Evolutionary conservation across 2,797 vertebrate species (phyloP).

Genomic region (Catamblyrhynchus diadema): DNA sequence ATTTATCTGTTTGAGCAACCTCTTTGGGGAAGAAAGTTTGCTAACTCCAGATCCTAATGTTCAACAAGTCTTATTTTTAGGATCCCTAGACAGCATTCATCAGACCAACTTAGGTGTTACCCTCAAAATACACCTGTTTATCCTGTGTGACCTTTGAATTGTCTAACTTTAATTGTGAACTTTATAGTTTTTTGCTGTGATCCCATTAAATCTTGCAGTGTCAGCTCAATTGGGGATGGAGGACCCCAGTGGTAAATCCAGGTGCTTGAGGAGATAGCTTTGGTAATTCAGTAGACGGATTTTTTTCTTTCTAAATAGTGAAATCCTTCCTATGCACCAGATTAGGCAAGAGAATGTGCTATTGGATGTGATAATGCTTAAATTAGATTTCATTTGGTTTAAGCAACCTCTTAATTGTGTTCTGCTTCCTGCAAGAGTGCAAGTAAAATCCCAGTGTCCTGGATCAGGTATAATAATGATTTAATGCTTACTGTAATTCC

Average conservation of each 20-base stretch:
- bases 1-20: background rate
- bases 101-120: background rate
- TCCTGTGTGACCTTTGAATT: background rate
- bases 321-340: background rate
- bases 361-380: background rate
- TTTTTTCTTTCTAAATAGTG: background rate
- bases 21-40: background rate
- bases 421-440: background rate
- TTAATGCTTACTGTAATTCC: background rate
- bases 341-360: background rate
- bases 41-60: background rate
- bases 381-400: background rate
- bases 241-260: background rate
- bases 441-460: background rate
- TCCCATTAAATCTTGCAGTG: background rate
- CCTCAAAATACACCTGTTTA: background rate
- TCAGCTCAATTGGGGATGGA: background rate
- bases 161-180: background rate
- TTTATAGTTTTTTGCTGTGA: background rate
- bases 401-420: background rate
- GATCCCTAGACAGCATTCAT: background rate
- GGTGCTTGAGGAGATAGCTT: background rate
- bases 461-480: background rate
- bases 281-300: background rate
- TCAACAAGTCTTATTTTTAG: background rate